Conservation (phyloP, 2,888 invertebrate species). For the Acanthosepion esculentum region DNA sequence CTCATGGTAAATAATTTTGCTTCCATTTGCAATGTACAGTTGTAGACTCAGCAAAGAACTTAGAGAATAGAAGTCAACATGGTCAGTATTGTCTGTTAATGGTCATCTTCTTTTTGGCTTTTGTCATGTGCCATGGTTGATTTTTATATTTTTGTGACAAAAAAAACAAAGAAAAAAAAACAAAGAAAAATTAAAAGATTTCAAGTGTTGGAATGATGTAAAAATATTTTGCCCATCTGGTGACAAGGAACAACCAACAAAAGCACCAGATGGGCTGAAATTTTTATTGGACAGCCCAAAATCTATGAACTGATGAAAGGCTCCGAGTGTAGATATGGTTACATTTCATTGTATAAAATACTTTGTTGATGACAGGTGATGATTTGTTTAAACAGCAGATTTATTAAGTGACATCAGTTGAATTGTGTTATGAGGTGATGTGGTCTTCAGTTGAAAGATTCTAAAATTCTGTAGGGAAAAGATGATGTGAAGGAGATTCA, state of each 20-base stretch:
- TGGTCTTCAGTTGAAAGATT: not conserved
- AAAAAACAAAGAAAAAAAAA: not conserved
- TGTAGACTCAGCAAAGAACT: not conserved
- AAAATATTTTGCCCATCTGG: not conserved
- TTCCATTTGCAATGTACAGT: not conserved
- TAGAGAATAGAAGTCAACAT: conserved; percentile 6
- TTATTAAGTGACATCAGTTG: not conserved
- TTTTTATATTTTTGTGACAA: conserved; percentile 4
- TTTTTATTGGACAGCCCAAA: no score
- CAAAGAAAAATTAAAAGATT: not conserved
- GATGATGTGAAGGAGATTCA: not conserved
- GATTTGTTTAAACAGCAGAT: not conserved
- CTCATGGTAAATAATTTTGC: not conserved
- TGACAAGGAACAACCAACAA: not conserved
- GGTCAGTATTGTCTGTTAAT: conserved; percentile 1
- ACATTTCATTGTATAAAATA: not conserved
- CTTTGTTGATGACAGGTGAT: conserved; percentile 5
- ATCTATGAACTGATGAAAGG: not conserved
- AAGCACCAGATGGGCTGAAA: no score
- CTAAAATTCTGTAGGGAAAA: not conserved
- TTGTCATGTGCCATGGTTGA: conserved; percentile 22
- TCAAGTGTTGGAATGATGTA: not conserved
- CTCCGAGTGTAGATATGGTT: not conserved
- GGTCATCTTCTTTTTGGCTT: conserved; percentile 33
- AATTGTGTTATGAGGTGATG: not conserved